Conservation (phyloP, 2,888 invertebrate species). For the Hetaerina titia region DNA sequence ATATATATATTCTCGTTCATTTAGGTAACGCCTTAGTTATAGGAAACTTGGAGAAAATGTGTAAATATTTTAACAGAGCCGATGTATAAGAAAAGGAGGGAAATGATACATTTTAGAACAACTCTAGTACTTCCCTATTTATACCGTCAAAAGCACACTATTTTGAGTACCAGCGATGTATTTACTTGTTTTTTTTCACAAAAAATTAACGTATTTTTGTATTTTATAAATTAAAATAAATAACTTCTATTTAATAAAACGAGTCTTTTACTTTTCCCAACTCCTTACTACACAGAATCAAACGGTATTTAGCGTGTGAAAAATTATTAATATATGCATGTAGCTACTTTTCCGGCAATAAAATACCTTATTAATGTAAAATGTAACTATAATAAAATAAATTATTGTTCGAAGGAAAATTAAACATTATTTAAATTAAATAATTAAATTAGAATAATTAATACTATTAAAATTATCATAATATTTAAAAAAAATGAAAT, state of each 20-base stretch:
- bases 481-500: too few species aligned
- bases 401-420: too few species aligned
- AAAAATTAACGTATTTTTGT: slow-evolving; percentile 46
- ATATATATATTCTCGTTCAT: background rate
- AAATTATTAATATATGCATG: too few species aligned
- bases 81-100: background rate
- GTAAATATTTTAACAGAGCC: background rate
- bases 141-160: background rate
- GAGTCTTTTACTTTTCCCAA: background rate
- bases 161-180: slow-evolving; percentile 14
- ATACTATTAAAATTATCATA: too few species aligned
- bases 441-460: too few species aligned
- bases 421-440: too few species aligned
- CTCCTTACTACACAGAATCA: background rate
- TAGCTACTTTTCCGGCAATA: too few species aligned
- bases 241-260: slow-evolving; percentile 47
- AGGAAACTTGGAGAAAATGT: background rate
- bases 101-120: background rate
- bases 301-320: too few species aligned
- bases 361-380: too few species aligned
- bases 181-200: slow-evolving; percentile 11
- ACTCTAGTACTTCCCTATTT: background rate
- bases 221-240: slow-evolving; percentile 66
- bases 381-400: too few species aligned
- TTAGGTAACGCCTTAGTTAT: background rate